Percentiles rank a stretch among this genome's conserved stretches.
Conservation (phyloP, 2,797 vertebrate species). For the Etheostoma perlongum region DNA sequence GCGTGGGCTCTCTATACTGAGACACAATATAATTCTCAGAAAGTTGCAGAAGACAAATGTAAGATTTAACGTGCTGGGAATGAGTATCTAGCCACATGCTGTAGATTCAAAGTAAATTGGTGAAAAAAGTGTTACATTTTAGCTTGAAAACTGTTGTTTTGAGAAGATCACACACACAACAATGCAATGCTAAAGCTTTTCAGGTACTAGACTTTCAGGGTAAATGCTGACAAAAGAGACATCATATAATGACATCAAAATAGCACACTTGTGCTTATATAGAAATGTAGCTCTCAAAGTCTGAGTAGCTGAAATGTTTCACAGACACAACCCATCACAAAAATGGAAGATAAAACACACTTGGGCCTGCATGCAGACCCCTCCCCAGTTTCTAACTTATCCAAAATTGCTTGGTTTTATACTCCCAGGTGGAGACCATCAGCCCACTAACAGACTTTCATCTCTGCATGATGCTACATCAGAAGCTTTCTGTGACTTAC, state of each 20-base stretch:
- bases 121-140: not conserved
- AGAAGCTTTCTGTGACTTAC: constrained; percentile 49
- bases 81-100: not conserved
- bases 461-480: constrained; percentile 58
- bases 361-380: not conserved
- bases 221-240: not conserved
- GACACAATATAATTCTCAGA: not conserved
- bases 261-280: not conserved
- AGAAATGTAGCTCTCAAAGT: not conserved
- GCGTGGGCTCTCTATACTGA: not conserved
- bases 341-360: not conserved
- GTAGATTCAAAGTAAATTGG: not conserved
- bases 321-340: not conserved
- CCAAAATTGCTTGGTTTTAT: constrained; percentile 16
- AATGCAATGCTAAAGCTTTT: not conserved
- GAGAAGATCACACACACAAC: not conserved
- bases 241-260: not conserved
- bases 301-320: not conserved
- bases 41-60: not conserved
- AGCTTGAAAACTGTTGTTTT: not conserved
- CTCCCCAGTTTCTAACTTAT: constrained; percentile 14
- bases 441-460: constrained; percentile 46
- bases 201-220: not conserved
- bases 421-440: constrained; percentile 36
- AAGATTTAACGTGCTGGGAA: not conserved